These are phyloP conservation scores for Calliphora vomitoria DNA, from an alignment of 2,888 invertebrate species.

Conservation along the genomic window DNA sequence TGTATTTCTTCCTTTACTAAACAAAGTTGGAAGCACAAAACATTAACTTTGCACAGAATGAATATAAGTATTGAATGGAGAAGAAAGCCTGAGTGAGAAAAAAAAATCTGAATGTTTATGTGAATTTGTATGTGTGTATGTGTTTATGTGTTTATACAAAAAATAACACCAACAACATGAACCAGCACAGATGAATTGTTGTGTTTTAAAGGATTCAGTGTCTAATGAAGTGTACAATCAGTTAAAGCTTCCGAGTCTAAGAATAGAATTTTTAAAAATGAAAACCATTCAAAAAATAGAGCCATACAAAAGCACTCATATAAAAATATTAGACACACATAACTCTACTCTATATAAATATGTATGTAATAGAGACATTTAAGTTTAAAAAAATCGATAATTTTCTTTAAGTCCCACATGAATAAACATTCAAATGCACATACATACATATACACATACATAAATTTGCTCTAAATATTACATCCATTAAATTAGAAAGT, in stretches of 20 bases:
- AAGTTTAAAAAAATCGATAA: constrained; percentile 57
- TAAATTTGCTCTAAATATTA: background rate
- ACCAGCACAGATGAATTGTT: constrained; percentile 21
- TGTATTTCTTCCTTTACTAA: background rate
- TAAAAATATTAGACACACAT: background rate
- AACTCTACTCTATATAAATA: background rate
- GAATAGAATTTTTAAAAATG: constrained; percentile 32
- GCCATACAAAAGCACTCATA: background rate
- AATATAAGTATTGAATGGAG: constrained; percentile 30
- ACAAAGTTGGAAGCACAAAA: constrained; percentile 31
- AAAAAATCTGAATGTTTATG: constrained; percentile 18
- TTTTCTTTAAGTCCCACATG: constrained; percentile 38
- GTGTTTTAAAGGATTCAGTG: constrained; percentile 55
- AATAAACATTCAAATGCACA: constrained; percentile 27
- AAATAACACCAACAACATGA: background rate
- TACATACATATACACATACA: background rate
- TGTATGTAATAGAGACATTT: constrained; percentile 60
- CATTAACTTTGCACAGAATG: constrained; percentile 3
- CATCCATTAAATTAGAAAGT: constrained; percentile 20
- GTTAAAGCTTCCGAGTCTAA: constrained; percentile 49
- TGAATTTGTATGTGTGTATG: background rate
- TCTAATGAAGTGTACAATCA: constrained; percentile 70
- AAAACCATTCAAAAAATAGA: constrained; percentile 21
- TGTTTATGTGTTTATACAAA: background rate
- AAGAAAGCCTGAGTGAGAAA: background rate